Percentiles rank a stretch among this genome's conserved stretches.
phyloP scores from a whole-genome alignment of 2,888 invertebrate genomes.

The Chrysotoxum bicinctum region DNA sequence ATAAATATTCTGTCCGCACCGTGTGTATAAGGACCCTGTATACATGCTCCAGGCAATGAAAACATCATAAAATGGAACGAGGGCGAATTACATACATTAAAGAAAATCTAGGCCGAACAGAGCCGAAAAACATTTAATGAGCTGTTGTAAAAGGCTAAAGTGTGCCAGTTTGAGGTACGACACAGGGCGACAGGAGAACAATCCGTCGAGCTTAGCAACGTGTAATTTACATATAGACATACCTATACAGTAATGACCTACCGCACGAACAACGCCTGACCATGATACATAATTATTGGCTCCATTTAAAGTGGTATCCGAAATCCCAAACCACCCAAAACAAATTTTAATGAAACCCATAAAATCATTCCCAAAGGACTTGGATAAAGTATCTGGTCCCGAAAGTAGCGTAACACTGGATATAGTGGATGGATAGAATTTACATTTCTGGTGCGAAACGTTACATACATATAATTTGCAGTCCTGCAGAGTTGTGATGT shows the following conservation, averaged over 20 bases:
- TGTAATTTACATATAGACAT: background rate
- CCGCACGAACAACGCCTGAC: background rate
- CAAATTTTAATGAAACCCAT: background rate
- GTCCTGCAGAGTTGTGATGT: background rate
- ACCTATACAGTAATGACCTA: background rate
- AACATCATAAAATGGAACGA: background rate
- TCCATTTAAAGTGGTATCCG: background rate
- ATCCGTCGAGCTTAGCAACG: background rate
- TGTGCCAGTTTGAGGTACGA: background rate
- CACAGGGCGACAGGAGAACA: background rate
- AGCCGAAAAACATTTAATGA: slow-evolving; percentile 56
- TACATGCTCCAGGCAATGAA: slow-evolving; percentile 36
- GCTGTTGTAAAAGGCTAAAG: slow-evolving; percentile 33
- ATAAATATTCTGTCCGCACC: slow-evolving; percentile 43
- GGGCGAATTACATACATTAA: background rate
- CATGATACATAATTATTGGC: background rate
- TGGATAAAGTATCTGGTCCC: background rate
- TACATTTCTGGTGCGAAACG: background rate
- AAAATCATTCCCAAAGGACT: background rate
- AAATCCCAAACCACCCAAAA: background rate
- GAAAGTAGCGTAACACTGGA: background rate
- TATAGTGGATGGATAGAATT: background rate
- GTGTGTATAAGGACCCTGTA: background rate
- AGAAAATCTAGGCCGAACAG: slow-evolving; percentile 20
- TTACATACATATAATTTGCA: background rate